phyloP scores from a whole-genome alignment of 23 tunicate genomes.

The Phallusia fumigata region DNA sequence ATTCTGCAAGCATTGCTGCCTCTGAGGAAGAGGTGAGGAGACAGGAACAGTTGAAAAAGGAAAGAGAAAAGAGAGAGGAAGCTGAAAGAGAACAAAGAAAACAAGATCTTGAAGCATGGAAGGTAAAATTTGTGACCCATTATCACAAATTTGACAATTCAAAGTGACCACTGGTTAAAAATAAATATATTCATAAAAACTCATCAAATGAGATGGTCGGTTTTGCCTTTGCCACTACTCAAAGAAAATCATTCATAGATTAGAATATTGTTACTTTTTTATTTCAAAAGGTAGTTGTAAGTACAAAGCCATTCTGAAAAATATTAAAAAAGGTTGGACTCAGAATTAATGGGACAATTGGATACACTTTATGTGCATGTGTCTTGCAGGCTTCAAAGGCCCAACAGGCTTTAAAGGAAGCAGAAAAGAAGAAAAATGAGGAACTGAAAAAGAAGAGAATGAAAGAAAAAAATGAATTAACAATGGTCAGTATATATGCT shows the following conservation, averaged over 20 bases:
- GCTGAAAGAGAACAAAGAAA: conserved; percentile 44
- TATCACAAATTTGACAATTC: neutral
- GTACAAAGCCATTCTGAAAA: too few relatives aligned
- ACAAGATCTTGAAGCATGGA: conserved; percentile 49
- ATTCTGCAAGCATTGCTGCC: neutral
- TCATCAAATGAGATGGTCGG: too few relatives aligned
- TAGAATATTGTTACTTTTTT: too few relatives aligned
- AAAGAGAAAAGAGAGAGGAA: conserved; percentile 31
- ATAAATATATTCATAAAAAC: too few relatives aligned
- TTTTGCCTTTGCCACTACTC: too few relatives aligned
- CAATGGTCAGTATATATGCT: conserved; percentile 3
- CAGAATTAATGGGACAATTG: neutral
- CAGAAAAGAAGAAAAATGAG: conserved; percentile 42
- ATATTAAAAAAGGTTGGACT: neutral
- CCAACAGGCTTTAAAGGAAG: conserved; percentile 36
- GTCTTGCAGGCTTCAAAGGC: conserved; percentile 42
- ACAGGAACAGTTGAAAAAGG: conserved; percentile 25
- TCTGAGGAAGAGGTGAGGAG: conserved; percentile 29
- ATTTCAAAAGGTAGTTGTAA: too few relatives aligned
- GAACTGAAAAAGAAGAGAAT: conserved; percentile 50
- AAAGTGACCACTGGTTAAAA: too few relatives aligned
- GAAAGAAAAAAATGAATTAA: conserved; percentile 44
- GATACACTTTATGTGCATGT: neutral
- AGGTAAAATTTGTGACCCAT: conserved; percentile 37
- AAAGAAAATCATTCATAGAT: too few relatives aligned